Conservation (phyloP, 92 coral and sea anemone genomes). For the Parazoanthus swiftii region DNA sequence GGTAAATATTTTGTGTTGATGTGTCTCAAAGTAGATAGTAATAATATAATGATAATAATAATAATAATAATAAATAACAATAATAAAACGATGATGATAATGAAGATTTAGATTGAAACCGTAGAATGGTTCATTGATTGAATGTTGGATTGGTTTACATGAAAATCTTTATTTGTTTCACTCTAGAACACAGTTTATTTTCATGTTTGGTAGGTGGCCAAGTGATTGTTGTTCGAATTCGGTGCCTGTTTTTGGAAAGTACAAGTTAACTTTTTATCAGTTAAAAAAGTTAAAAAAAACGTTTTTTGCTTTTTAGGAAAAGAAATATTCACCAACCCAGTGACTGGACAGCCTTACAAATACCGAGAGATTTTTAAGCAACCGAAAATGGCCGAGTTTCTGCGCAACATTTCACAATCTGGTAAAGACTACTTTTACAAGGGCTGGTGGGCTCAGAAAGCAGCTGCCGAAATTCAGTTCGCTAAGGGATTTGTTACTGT, state of each 20-base stretch:
- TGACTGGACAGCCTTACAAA: constrained; percentile 78
- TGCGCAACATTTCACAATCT: constrained; percentile 55
- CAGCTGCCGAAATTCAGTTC: constrained; percentile 60
- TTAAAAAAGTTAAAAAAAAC: background rate
- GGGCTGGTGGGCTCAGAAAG: constrained; percentile 67
- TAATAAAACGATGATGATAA: too few relatives aligned
- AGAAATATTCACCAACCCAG: constrained; percentile 78
- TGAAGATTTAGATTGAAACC: background rate
- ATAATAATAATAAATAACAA: too few relatives aligned
- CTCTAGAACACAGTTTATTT: too few relatives aligned
- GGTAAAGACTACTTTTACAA: constrained; percentile 74
- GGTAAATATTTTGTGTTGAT: constrained; percentile 40
- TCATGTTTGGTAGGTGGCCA: too few relatives aligned
- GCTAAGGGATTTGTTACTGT: constrained; percentile 63
- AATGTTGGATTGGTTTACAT: too few relatives aligned
- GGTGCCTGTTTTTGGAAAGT: background rate
- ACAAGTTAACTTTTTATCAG: background rate
- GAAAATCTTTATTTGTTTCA: too few relatives aligned
- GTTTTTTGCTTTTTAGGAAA: constrained; percentile 46
- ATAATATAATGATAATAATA: too few relatives aligned
- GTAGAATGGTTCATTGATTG: too few relatives aligned
- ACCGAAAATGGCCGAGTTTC: constrained; percentile 78
- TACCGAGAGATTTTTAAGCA: constrained; percentile 74
- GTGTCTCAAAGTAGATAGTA: background rate
- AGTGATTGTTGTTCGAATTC: too few relatives aligned